Evolutionary conservation across 2,113 vertebrate species (phyloP), one percentile per base, ranked within the genome.

Genomic region (Prietella phreatophila): DNA sequence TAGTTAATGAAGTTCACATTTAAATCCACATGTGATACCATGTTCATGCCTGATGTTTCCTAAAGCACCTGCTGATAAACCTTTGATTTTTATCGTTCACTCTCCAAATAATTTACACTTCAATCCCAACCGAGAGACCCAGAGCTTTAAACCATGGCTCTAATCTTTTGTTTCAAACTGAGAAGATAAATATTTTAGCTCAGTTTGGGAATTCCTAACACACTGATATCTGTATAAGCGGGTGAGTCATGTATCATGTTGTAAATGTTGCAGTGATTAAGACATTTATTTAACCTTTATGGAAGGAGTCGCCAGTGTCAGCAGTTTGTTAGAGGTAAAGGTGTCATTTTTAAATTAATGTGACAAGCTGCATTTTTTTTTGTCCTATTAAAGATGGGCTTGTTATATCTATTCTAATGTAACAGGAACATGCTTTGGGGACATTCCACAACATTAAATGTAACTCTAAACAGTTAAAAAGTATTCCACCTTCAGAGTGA

Each of bases 1-100:
- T 27, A 50, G 67, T 53, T 58, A 88, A 84, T 88, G 47, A 76
- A 53, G 71, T 84, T 80, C 81, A 82, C 58, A 87, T 87, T 87
- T 83, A 36, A 75, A 61, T 87, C 33, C 17, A 22, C 39, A 67
- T 2, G 58, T 61, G 67, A 25, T 69, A 27, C 22, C 61, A 8
- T 81, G 47, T 22, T 82, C 55, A 22, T 71, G 33, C 79, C 55
- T 53, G 27, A 73, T 73, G n/a, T 53, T 27, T 75, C 56, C 58
- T 36, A 36, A 88, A 88, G 39, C 76, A 61, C 67, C 53, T 33
- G 7, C 20, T 55, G 83, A 69, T 50, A 11, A 61, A 50, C 22
- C 19, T 71, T 78, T 88, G 58, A 83, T 85, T 84, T 36, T 33
- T 75, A 39, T 55, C 36, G 22, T 60, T 58, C 55, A 8, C 69